Evolutionary conservation across 2,797 vertebrate genomes (phyloP).

Genomic region (Zenarchopterus dispar): DNA sequence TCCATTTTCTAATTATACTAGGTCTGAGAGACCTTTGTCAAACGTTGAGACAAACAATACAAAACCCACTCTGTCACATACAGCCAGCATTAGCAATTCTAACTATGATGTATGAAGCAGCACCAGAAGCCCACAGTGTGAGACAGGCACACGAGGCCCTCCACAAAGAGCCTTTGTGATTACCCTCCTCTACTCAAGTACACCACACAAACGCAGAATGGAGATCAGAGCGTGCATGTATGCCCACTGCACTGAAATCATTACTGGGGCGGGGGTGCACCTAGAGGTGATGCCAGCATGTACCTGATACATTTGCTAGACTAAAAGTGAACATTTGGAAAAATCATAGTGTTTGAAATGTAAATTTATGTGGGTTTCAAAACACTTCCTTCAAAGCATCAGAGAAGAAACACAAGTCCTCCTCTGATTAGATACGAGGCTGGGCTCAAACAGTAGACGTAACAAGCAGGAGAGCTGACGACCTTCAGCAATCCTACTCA

Average conservation of each 20-base stretch:
- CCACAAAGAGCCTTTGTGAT: constrained; percentile 78
- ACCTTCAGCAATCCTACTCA: constrained; percentile 41
- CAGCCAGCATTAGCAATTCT: constrained; percentile 77
- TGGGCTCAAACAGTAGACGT: constrained; percentile 22
- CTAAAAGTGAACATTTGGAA: not conserved
- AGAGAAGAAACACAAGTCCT: constrained; percentile 40
- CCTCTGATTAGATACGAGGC: constrained; percentile 47
- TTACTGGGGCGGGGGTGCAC: constrained; percentile 25
- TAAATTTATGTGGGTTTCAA: constrained; percentile 30
- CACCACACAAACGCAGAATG: constrained; percentile 60
- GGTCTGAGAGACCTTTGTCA: constrained; percentile 63
- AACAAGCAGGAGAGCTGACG: constrained; percentile 15
- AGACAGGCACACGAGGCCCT: constrained; percentile 55
- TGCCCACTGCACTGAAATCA: constrained; percentile 46
- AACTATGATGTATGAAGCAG: constrained; percentile 68
- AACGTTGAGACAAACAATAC: constrained; percentile 66
- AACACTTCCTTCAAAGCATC: constrained; percentile 36
- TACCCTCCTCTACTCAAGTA: constrained; percentile 60
- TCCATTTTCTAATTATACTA: constrained; percentile 58
- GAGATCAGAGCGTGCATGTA: constrained; percentile 62
- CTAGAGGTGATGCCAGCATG: constrained; percentile 2
- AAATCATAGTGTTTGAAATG: constrained; percentile 12
- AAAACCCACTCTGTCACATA: constrained; percentile 75
- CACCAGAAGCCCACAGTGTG: constrained; percentile 73
- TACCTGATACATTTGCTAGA: constrained; percentile 12